Evolutionary conservation across 1,140 invertebrate genomes (phyloP), one percentile per base, ranked within the genome.

Genomic region (Calephelis virginiensis): DNA sequence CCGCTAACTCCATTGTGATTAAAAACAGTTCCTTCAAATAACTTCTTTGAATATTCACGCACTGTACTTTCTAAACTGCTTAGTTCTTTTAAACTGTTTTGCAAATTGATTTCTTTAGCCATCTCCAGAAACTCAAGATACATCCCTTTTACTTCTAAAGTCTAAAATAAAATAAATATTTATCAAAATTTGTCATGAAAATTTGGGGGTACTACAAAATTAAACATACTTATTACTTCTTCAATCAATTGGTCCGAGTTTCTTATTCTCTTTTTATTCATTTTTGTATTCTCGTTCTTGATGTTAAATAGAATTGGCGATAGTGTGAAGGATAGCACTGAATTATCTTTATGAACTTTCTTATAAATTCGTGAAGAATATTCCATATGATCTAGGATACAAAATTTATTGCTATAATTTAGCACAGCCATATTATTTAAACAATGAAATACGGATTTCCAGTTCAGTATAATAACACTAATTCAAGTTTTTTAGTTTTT

Each of bases 11-110:
- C 80, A 17, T 17, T 60, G 46, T 80, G 71, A 45, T 82, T 64
- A 73, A 85, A 83, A 6, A 77, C 12, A 38, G 78, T 85, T 46
- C 68, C 64, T 73, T 90, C 78, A 80, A 86, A 84, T 45, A 84
- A 64, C 13, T 77, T 61, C 63, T 80, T 74, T 7, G 86, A 76
- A 56, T 86, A 69, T 10, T 82, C 70, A 45, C 82, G 73, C 2
- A 85, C 81, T 47, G 63, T 53, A 70, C 69, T 38, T 76, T 76
- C 6, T 81, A 67, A 43, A 73, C 56, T 45, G 12, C 10, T 45
- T 47, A 8, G 43, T 6, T 46, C 5, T n/a, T 45, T 45, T 3
- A 11, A 13, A 56, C 13, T 28, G 8, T 12, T 6, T 56, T 65
- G 1, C 0, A 45, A 9, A 10, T 28, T 45, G 75, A 70, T 37